These are phyloP conservation scores for Cydia fagiglandana DNA, from an alignment of 1,140 invertebrate genomes.

Conservation along the genomic window DNA sequence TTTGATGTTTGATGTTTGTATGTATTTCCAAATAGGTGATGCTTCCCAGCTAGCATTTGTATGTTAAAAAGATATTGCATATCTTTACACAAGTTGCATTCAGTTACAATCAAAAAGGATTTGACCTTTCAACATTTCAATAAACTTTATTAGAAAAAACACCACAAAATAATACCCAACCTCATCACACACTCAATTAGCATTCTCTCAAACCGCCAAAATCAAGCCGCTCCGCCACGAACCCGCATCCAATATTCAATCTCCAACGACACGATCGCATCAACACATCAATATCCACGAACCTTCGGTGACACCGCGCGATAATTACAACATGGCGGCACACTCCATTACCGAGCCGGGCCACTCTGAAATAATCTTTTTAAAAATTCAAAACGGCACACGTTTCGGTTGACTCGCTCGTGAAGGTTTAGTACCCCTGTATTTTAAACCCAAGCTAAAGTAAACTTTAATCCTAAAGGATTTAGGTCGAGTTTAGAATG, in stretches of 20 bases:
- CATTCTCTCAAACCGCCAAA: background rate
- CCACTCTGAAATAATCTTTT: constrained; percentile 63
- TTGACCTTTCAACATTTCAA: background rate
- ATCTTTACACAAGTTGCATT: too few relatives aligned
- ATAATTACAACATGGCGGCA: constrained; percentile 49
- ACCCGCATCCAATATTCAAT: constrained; percentile 18
- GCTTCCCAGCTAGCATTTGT: too few relatives aligned
- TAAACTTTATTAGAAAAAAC: background rate
- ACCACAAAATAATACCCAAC: background rate
- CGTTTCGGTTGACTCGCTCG: constrained; percentile 46
- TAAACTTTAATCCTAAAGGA: constrained; percentile 5
- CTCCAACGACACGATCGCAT: background rate
- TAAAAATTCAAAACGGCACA: constrained; percentile 63
- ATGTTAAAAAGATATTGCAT: too few relatives aligned
- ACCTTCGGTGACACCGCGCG: constrained; percentile 41
- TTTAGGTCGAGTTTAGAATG: constrained; percentile 14
- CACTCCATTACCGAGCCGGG: constrained; percentile 48
- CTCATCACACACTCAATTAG: background rate
- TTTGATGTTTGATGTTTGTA: too few relatives aligned
- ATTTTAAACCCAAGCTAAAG: constrained; percentile 21
- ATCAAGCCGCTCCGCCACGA: background rate
- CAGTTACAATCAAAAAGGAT: too few relatives aligned
- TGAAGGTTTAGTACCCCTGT: constrained; percentile 45
- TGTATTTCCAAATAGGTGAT: too few relatives aligned
- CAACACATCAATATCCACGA: constrained; percentile 24